These are phyloP conservation scores for Potamarius usumacintae DNA, from an alignment of 2,113 vertebrate genomes.

Conservation along the genomic window DNA sequence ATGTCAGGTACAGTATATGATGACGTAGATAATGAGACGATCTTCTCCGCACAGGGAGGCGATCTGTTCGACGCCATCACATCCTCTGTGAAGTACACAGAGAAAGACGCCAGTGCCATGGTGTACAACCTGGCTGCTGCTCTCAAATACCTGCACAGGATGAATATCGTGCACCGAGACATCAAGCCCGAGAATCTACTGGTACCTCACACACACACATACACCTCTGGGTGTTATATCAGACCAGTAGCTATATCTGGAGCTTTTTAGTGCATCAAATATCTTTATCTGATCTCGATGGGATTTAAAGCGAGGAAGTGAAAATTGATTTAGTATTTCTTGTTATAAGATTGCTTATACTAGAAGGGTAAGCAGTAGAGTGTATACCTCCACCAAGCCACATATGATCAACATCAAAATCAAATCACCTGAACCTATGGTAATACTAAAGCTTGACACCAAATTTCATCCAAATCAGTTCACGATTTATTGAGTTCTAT, in stretches of 20 bases:
- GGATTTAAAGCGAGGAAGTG: neutral
- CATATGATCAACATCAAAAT: too few relatives aligned
- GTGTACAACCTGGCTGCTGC: conserved; percentile 90
- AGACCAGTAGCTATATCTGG: neutral
- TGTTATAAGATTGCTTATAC: neutral
- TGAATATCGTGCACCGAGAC: conserved; percentile 93
- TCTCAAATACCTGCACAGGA: conserved; percentile 88
- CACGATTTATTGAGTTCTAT: too few relatives aligned
- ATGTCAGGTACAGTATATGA: neutral
- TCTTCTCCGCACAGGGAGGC: conserved; percentile 78
- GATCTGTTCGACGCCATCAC: conserved; percentile 97
- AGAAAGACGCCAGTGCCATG: conserved; percentile 91
- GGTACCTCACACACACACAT: conserved; percentile 67
- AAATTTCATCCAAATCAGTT: too few relatives aligned
- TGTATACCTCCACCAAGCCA: too few relatives aligned
- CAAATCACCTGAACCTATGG: too few relatives aligned
- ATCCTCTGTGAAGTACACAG: conserved; percentile 94
- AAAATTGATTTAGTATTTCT: neutral
- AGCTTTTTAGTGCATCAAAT: neutral
- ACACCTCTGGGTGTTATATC: neutral
- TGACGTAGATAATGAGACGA: neutral
- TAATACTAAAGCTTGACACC: too few relatives aligned
- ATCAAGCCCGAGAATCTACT: conserved; percentile 97
- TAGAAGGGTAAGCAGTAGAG: too few relatives aligned
- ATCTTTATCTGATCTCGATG: neutral